Evolutionary conservation across 2,113 vertebrate species (phyloP).

Genomic region (Verasper variegatus): DNA sequence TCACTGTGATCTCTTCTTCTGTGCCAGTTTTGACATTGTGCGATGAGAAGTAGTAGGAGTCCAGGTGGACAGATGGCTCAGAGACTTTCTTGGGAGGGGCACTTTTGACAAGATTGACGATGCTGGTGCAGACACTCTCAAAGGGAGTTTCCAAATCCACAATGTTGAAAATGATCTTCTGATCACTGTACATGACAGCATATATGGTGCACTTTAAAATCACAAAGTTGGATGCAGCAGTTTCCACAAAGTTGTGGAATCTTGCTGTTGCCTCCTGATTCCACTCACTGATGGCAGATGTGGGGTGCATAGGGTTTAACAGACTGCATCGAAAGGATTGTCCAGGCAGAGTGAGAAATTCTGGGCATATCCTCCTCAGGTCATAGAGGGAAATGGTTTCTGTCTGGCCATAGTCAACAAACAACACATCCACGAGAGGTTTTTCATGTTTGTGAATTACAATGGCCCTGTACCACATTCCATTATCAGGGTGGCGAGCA

Average conservation of each 20-base stretch:
- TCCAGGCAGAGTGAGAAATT: constrained; percentile 84
- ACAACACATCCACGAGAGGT: constrained; percentile 83
- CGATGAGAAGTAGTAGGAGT: constrained; percentile 90
- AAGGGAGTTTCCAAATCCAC: constrained; percentile 94
- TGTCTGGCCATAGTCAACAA: constrained; percentile 91
- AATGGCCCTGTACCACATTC: constrained; percentile 91
- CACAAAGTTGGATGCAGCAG: constrained; percentile 62
- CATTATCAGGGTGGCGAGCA: constrained; percentile 83
- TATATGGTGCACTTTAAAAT: constrained; percentile 91
- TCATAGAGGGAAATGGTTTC: constrained; percentile 80
- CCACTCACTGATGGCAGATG: constrained; percentile 83
- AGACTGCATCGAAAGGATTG: constrained; percentile 95
- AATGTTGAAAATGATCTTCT: constrained; percentile 85
- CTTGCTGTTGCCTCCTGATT: constrained; percentile 74
- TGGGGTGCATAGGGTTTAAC: constrained; percentile 87
- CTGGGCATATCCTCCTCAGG: constrained; percentile 80
- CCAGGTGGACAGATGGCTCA: constrained; percentile 80
- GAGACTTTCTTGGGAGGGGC: constrained; percentile 71
- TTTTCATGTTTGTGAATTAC: constrained; percentile 76
- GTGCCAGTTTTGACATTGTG: constrained; percentile 89
- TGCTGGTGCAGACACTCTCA: constrained; percentile 85
- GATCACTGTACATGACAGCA: constrained; percentile 86
- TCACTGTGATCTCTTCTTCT: constrained; percentile 88
- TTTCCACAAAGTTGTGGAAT: constrained; percentile 87
- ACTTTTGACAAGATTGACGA: constrained; percentile 79